Evolutionary conservation across 1,140 invertebrate genomes (phyloP).

Genomic region (Drosophila ficusphila): DNA sequence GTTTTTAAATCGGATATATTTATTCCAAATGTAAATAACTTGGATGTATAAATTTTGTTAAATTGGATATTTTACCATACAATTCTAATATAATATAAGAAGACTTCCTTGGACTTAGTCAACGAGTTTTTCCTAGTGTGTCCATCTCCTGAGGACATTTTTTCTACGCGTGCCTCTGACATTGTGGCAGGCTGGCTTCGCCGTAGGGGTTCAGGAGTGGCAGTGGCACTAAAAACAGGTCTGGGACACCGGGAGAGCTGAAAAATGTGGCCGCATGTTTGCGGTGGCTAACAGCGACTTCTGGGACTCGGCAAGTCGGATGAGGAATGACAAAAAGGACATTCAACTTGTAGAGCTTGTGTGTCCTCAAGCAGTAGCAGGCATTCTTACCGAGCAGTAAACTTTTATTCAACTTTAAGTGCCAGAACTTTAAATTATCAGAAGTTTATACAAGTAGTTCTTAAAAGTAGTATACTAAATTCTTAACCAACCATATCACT

Average conservation of each 20-base stretch:
- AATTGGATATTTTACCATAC: no score
- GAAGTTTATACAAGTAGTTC: no score
- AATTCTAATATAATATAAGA: no score
- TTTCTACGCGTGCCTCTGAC: slow-evolving; percentile 16
- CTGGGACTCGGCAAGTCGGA: neutral
- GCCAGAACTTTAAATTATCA: neutral
- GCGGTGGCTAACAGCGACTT: slow-evolving; percentile 12
- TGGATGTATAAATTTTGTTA: no score
- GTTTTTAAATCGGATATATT: no score
- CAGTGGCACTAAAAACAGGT: no score
- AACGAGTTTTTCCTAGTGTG: slow-evolving; percentile 8
- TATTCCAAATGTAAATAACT: no score
- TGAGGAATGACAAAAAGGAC: slow-evolving; percentile 37
- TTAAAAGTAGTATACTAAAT: no score
- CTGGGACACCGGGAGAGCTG: neutral
- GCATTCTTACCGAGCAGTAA: neutral
- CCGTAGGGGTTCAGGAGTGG: neutral
- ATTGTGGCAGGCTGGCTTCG: slow-evolving; percentile 12
- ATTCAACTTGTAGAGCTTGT: slow-evolving; percentile 25
- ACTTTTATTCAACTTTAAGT: neutral
- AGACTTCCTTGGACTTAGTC: no score
- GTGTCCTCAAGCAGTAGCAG: slow-evolving; percentile 16
- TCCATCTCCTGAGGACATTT: neutral
- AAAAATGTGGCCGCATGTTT: slow-evolving; percentile 39
- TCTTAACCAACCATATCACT: no score